Base-by-base conservation (phyloP, 2,888 invertebrate species). In the Ochropleura leucogaster region DNA sequence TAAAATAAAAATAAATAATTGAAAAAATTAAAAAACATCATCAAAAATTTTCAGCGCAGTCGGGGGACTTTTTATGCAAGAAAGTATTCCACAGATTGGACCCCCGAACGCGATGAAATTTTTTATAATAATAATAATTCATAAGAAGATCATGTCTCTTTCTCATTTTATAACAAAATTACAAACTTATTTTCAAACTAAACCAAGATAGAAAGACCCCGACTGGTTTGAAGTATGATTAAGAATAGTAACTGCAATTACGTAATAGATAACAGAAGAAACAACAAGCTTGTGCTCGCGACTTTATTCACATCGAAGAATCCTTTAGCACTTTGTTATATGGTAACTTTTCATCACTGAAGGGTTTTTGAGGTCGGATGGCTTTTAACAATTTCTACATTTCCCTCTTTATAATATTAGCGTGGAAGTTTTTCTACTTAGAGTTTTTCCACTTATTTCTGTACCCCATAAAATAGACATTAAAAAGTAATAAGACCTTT, bases 121-220 rank as follows among this genome's bases (percentile, higher is more conserved):
- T n/a, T n/a, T n/a, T n/a, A n/a, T n/a, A n/a, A n/a, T n/a, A n/a
- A n/a, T n/a, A n/a, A n/a, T n/a, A n/a, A n/a, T n/a, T n/a, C n/a
- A n/a, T n/a, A n/a, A n/a, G n/a, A n/a, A n/a, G n/a, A n/a, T n/a
- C n/a, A n/a, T n/a, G n/a, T 20, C 57, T 60, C 6, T 42, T 14
- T 42, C 18, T 55, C 9, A 16, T 44, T 62, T 55, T 49, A 49
- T 49, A 8, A 49, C 40, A 0, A 63, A 14, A 30, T 49, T 40
- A n/a, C n/a, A n/a, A n/a, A 49, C n/a, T 55, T 76, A 68, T 6
- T 77, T 77, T 20, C 40, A 14, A 77, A 63, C 49, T 57, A 62
- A 62, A 62, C 0, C 30, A n/a, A 62, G 47, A 60, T 47, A 1
- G 8, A 18, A 47, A 42, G 3, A 42, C 3, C 3, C 7, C 12